These are phyloP conservation scores for Lithophane ornitopus DNA, from an alignment of 2,888 invertebrate genomes.

Conservation along the genomic window DNA sequence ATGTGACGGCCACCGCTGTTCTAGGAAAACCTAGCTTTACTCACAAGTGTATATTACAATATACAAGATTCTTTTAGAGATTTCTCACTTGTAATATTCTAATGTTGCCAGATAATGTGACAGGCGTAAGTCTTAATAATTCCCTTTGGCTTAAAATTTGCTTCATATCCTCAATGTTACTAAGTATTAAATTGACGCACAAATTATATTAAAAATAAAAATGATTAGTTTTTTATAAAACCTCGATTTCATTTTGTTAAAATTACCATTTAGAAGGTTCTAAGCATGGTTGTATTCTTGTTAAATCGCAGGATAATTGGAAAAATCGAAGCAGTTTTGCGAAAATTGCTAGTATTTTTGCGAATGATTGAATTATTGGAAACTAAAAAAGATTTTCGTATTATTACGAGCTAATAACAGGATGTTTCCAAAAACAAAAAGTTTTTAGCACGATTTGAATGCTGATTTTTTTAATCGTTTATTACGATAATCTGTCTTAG, in stretches of 20 bases:
- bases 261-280: neutral
- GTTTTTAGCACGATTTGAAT: neutral
- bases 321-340: neutral
- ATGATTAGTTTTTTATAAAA: neutral
- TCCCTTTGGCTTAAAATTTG: neutral
- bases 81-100: neutral
- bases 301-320: neutral
- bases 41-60: neutral
- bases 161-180: neutral
- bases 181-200: constrained; percentile 7
- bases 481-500: neutral
- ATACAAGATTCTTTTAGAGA: neutral
- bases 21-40: neutral
- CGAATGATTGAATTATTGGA: neutral
- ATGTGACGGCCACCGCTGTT: neutral
- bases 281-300: neutral
- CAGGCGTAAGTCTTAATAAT: neutral
- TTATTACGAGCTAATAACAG: neutral
- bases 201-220: constrained; percentile 3
- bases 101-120: neutral
- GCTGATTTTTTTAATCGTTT: neutral
- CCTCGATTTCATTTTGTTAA: neutral
- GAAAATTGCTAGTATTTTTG: neutral
- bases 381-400: neutral
- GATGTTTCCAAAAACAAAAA: neutral